A percentile compares a stretch with the other conserved stretches of the same genome.
phyloP scores from a whole-genome alignment of 2,797 vertebrate species.

The Cyprinella venusta region DNA sequence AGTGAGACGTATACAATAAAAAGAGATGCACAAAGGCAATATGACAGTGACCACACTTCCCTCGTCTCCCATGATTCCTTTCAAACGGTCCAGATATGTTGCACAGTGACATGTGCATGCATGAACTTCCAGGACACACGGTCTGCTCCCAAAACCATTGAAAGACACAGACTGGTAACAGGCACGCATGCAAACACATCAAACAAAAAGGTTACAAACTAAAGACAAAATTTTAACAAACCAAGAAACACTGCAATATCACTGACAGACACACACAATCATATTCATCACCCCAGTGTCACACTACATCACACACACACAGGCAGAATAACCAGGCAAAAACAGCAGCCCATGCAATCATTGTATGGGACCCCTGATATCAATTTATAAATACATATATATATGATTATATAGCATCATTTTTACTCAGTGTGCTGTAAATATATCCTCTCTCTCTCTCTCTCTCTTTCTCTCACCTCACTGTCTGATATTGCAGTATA shows the following conservation, averaged over 20 bases:
- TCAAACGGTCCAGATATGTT: slow-evolving; percentile 24
- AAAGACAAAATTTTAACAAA: slow-evolving; percentile 50
- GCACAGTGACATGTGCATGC: slow-evolving; percentile 38
- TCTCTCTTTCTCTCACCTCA: slow-evolving; percentile 62
- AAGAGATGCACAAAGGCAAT: slow-evolving; percentile 50
- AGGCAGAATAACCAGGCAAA: slow-evolving; percentile 64
- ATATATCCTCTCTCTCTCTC: slow-evolving; percentile 68
- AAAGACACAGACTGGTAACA: slow-evolving; percentile 44
- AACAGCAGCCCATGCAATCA: slow-evolving; percentile 68
- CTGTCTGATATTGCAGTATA: slow-evolving; percentile 75
- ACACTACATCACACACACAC: slow-evolving; percentile 10
- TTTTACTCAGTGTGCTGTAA: slow-evolving; percentile 84
- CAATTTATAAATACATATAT: slow-evolving; percentile 79
- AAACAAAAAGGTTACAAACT: slow-evolving; percentile 22
- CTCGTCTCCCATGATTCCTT: slow-evolving; percentile 19
- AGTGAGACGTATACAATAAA: slow-evolving; percentile 17
- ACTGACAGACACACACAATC: slow-evolving; percentile 39
- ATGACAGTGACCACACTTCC: slow-evolving; percentile 42
- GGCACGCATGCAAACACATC: slow-evolving; percentile 44
- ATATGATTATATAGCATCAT: slow-evolving; percentile 83
- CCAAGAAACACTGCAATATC: slow-evolving; percentile 52
- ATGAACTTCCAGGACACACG: slow-evolving; percentile 23
- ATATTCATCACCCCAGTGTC: slow-evolving; percentile 9
- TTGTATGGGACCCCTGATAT: slow-evolving; percentile 72
- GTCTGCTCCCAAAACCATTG: slow-evolving; percentile 19